Base-by-base conservation (phyloP, 2,797 vertebrate genomes). In the Staurois parvus region DNA sequence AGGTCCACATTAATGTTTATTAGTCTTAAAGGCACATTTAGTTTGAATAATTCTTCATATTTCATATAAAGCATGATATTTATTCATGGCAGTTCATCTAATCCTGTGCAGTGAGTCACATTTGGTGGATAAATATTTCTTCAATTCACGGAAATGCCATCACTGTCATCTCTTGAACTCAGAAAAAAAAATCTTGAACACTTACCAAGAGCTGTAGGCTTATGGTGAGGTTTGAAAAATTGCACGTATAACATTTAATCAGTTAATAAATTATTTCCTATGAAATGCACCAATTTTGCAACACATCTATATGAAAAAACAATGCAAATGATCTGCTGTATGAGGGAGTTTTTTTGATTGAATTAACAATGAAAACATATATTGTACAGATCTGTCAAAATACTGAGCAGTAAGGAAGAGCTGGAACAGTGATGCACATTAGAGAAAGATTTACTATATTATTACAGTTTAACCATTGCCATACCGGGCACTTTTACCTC, bases 91-190 rank as follows among this genome's bases (percentile, higher is more conserved):
- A 64, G 15, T 70, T 64, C 26, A 67, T 75, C 29, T 67, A 45
- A 75, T 83, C 72, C 30, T 56, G 19, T 74, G 28, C 42, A 66
- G 7, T 40, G 24, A 76, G 17, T 59, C 81, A 59, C 30, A 76
- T 69, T 56, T 37, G 19, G 26, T 62, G 32, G 62, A 78, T 84
- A 84, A 77, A 84, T 84, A 70, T 42, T 78, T 78, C 21, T 84
- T 78, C 48, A 62, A 24, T 76, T 84, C 42, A 67, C 28, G 10
- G 1, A 70, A 84, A 84, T 84, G 67, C 32, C 83, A 84, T 62
- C 21, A 48, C 75, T 84, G 74, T 84, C 75, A 84, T 59, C 64
- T 45, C 59, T 70, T 80, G 67, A 80, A 70, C 66, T 70, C 21
- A 21, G 26, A 37, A 68, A 34, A 76, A 45, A 15, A 15, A 17